Evolutionary conservation across 2,888 invertebrate genomes (phyloP), one percentile per base, ranked within the genome.

Genomic region (Drosophila prolongata): DNA sequence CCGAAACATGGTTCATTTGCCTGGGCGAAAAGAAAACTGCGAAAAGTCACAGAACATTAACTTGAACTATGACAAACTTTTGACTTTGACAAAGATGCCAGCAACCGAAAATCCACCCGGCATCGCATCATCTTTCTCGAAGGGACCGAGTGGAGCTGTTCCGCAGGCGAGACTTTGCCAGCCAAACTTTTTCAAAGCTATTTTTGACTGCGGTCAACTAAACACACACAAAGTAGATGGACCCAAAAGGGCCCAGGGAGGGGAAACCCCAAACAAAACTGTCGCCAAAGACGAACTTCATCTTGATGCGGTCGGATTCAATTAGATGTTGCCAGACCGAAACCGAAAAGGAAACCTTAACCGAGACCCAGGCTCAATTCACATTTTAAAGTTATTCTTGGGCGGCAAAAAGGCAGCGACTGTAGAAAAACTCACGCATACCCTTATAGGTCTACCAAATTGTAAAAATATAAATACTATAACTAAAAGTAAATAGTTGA

Each of bases 21-120:
- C 79, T 76, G 72, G 46, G 56, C 72, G 66, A 70, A 65, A 54
- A 57, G 44, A 82, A 76, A 75, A 67, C 78, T 76, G 75, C 80
- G 68, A 83, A 85, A 84, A 87, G 85, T 85, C 87, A 89, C 89
- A 87, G 85, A 84, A 87, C 89, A 89, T 85, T 89, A 89, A 87
- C 85, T 85, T 89, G 87, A 87, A 85, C 85, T 89, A 83, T 83
- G 87, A 68, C 75, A 73, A 89, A 89, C 82, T 87, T 85, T 76
- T 75, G 89, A 83, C 83, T 71, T 84, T 87, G 81, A 80, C 77
- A 72, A 84, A 80, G 80, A 80, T 74, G 72, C 72, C 58, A 42
- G 65, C 58, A 40, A 54, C 61, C 72, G 66, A 54, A 72, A 78
- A 83, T 80, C 84, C 71, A 53, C 42, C 53, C 65, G 65, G 61